Evolutionary conservation across 2,888 invertebrate genomes (phyloP).

Genomic region (Nomada ruficornis): DNA sequence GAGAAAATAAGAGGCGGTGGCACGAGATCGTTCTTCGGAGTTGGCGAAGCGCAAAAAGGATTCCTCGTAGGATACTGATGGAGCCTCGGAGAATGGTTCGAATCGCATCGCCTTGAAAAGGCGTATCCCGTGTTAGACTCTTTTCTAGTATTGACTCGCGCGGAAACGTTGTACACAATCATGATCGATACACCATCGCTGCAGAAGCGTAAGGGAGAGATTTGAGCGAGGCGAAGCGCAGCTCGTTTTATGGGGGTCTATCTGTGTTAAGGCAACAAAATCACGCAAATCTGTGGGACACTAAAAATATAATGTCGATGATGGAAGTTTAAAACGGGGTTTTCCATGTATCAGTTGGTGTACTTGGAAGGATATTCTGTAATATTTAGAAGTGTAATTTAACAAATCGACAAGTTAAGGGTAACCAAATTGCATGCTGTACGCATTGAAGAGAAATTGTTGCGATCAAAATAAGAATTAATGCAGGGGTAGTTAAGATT

Average conservation of each 20-base stretch:
- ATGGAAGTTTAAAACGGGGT: too few species aligned
- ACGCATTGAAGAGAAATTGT: too few species aligned
- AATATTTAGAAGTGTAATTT: too few species aligned
- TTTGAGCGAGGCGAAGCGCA: constrained; percentile 1
- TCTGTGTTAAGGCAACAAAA: too few species aligned
- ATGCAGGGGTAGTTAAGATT: too few species aligned
- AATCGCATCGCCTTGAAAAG: constrained; percentile 47
- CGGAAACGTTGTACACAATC: constrained; percentile 39
- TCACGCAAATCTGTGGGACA: too few species aligned
- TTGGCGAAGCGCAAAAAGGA: constrained; percentile 61
- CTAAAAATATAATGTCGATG: too few species aligned
- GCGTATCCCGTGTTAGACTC: constrained; percentile 45
- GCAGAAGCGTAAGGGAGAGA: constrained; percentile 1
- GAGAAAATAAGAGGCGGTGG: constrained; percentile 23
- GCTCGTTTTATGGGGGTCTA: neutral
- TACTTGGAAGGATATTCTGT: too few species aligned
- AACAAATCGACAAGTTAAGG: too few species aligned
- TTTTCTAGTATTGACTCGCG: constrained; percentile 55
- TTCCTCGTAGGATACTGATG: constrained; percentile 56
- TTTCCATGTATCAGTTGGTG: too few species aligned
- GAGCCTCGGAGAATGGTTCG: constrained; percentile 53
- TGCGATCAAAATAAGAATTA: too few species aligned
- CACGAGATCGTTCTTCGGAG: constrained; percentile 54
- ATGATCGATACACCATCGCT: constrained; percentile 29
- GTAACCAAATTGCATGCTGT: too few species aligned